Conservation (phyloP, 2,797 vertebrate species). For the Pagetopsis macropterus region DNA sequence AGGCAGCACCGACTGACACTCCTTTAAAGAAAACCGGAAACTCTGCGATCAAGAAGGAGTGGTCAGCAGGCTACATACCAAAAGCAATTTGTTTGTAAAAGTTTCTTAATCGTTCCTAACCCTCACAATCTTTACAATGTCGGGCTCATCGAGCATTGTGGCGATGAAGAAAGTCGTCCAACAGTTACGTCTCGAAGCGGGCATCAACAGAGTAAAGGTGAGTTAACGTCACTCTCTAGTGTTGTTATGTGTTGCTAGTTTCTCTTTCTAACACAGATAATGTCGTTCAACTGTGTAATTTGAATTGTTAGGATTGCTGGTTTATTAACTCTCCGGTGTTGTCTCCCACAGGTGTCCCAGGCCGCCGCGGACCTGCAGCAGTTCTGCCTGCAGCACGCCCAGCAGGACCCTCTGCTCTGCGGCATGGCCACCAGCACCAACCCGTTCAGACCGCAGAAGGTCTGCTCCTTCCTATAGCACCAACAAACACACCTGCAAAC, state of each 20-base stretch:
- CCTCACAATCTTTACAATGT: slow-evolving; percentile 78
- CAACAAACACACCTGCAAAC: background rate
- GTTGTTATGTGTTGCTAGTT: background rate
- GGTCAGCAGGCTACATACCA: slow-evolving; percentile 27
- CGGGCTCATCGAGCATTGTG: slow-evolving; percentile 87
- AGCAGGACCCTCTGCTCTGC: slow-evolving; percentile 84
- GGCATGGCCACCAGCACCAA: slow-evolving; percentile 84
- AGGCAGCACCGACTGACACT: slow-evolving; percentile 43
- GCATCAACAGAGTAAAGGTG: slow-evolving; percentile 93
- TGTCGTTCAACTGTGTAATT: background rate
- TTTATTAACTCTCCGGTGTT: rapidly evolving
- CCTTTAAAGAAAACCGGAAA: slow-evolving; percentile 68
- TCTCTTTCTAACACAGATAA: too few species aligned
- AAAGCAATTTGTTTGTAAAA: background rate
- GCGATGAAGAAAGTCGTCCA: slow-evolving; percentile 94
- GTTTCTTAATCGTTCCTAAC: background rate
- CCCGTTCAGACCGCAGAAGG: slow-evolving; percentile 85
- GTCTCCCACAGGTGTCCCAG: slow-evolving; percentile 79
- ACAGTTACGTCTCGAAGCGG: slow-evolving; percentile 91
- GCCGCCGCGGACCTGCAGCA: slow-evolving; percentile 82
- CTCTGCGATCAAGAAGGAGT: slow-evolving; percentile 33
- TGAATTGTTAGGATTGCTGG: rapidly evolving
- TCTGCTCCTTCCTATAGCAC: slow-evolving; percentile 82
- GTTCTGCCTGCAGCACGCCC: slow-evolving; percentile 84
- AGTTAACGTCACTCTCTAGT: slow-evolving; percentile 1